A percentile compares a stretch with the other conserved stretches of the same genome.
phyloP scores from a whole-genome alignment of 2,888 invertebrate genomes.

The Dorcus hopei region DNA sequence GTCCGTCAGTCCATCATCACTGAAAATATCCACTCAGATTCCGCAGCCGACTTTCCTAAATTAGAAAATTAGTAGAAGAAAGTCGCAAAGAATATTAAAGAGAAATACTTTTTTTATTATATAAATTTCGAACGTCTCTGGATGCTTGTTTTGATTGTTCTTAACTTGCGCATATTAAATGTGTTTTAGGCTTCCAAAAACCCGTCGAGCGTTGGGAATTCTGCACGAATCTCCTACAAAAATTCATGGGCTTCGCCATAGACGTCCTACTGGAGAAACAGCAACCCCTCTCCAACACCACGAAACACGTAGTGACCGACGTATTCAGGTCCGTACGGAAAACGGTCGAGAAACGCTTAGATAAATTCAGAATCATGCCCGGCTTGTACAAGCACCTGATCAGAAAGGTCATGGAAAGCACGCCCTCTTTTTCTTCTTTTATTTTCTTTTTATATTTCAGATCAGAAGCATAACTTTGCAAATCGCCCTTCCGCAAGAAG shows the following conservation, averaged over 20 bases:
- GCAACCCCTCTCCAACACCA: slow-evolving; percentile 33
- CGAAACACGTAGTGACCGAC: slow-evolving; percentile 28
- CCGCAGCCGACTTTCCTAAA: no score
- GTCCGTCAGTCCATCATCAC: no score
- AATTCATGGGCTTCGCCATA: slow-evolving; percentile 52
- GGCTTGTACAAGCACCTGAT: slow-evolving; percentile 37
- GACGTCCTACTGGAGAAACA: slow-evolving; percentile 47
- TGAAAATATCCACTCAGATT: no score
- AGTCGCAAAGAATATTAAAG: no score
- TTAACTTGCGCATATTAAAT: neutral
- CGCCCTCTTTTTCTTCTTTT: neutral
- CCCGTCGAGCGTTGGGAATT: slow-evolving; percentile 52
- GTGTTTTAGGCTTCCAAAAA: slow-evolving; percentile 33
- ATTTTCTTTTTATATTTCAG: slow-evolving; percentile 37
- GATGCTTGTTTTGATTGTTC: neutral
- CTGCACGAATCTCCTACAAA: slow-evolving; percentile 50
- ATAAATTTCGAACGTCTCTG: no score
- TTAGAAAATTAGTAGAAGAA: no score
- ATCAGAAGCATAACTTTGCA: slow-evolving; percentile 48
- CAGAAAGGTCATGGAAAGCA: slow-evolving; percentile 43
- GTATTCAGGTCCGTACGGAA: slow-evolving; percentile 33
- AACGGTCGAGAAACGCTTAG: slow-evolving; percentile 31
- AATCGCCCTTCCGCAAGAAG: slow-evolving; percentile 48
- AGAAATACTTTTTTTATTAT: no score
- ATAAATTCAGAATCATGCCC: slow-evolving; percentile 26